Evolutionary conservation across 92 coral and sea anemone species (phyloP), one percentile per base, ranked within the genome.

Genomic region (Plumapathes pennacea): DNA sequence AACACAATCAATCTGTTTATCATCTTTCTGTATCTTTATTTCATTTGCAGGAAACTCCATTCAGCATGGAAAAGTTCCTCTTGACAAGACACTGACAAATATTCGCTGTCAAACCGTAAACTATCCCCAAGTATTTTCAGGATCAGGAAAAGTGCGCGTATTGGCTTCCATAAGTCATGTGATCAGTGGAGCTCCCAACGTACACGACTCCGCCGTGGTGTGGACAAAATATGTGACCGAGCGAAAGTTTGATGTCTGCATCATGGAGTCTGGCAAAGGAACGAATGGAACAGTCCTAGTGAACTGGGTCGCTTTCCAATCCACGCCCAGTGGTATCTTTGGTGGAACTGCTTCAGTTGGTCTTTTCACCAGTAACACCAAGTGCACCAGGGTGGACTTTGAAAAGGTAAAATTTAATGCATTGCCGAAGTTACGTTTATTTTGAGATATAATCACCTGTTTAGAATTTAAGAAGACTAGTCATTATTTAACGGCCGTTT

Each of bases 301-400:
- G 40, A 67, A 67, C 76, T 76, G 83, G 83, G 18, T 76, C 25
- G 76, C 83, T 6, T 55, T 50, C 50, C 69, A 62, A 26, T 54
- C 54, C 63, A 42, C 69, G 33, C 83, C 83, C 25, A 40, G 62
- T 53, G 83, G 83, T 5, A 34, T 32, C 14, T 32, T 76, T 32
- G 46, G 54, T 41, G 76, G 83, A 21, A n/a, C 57, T 21, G 57
- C 63, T 44, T 58, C 83, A 23, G 57, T 76, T 32, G 61, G 48
- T 27, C 30, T 70, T 5, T 67, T 76, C 62, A 58, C 83, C 41
- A 76, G 83, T 25, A 76, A 76, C 10, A 76, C 76, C 18, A 49
- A 67, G 46, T 76, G 83, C 25, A 46, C 49, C 29, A 67, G 83
- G 15, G 34, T 67, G 23, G 37, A 41, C 61, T 76, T 67, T 40